phyloP scores from a whole-genome alignment of 1,140 invertebrate genomes.

The Sinella curviseta region DNA sequence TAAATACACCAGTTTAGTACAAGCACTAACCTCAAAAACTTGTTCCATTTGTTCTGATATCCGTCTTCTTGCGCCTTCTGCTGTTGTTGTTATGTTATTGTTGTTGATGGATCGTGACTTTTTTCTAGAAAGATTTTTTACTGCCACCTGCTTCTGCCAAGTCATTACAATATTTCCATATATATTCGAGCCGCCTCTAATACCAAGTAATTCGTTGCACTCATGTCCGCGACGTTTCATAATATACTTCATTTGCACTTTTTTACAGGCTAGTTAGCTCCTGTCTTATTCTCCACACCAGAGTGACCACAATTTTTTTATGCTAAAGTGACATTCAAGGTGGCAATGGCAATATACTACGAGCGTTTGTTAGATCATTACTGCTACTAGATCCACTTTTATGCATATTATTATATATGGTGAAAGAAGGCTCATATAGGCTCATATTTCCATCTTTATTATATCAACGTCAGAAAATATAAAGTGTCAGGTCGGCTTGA shows the following conservation, averaged over 20 bases:
- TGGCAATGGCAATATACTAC: conserved; percentile 6
- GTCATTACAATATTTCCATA: neutral
- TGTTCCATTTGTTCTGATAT: conserved; percentile 26
- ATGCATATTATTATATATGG: neutral
- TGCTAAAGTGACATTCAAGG: conserved; percentile 16
- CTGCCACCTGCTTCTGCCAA: conserved; percentile 11
- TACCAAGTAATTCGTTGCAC: neutral
- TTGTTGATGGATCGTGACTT: conserved; percentile 12
- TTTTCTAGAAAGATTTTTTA: conserved; percentile 18
- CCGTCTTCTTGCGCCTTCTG: neutral
- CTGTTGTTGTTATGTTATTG: neutral
- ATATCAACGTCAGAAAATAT: neutral
- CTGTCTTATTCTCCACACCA: neutral
- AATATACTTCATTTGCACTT: neutral
- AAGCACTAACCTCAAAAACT: neutral
- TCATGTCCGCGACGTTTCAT: neutral
- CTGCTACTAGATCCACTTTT: neutral
- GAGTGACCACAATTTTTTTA: conserved; percentile 10
- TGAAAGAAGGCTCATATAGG: neutral
- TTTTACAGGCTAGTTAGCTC: neutral
- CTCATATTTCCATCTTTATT: neutral
- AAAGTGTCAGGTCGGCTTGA: too few species aligned
- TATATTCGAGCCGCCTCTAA: neutral
- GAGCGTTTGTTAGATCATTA: neutral
- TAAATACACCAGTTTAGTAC: too few species aligned